Evolutionary conservation across 2,113 vertebrate species (phyloP), one percentile per base, ranked within the genome.

Genomic region (Gymnogyps californianus): DNA sequence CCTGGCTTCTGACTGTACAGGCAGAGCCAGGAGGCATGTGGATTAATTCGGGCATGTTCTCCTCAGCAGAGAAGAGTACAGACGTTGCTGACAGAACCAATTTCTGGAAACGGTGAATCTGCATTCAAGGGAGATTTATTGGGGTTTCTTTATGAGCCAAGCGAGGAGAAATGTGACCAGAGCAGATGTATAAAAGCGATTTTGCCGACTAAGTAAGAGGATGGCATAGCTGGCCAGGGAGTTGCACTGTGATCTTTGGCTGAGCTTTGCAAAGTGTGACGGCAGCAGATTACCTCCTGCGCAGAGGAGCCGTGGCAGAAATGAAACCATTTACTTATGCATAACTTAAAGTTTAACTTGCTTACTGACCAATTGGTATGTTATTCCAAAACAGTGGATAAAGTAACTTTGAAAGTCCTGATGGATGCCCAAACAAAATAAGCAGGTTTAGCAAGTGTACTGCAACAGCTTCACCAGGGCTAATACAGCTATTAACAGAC

Each of bases 161-260:
- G 42, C 2, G 3, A 75, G 69, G 32, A 93, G 78, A 93, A 84
- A 87, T 75, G 74, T 24, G 61, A 40, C 65, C 57, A 71, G 47
- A 87, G 70, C 65, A 78, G 92, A 71, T 12, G 4, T 6, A 32
- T 47, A 55, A 59, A 83, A 67, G 70, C 61, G 66, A 26, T 92
- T 84, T 58, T 90, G 55, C 51, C 1, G 7, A 72, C 34, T 42
- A 84, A 69, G 59, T 54, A 55, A 44, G 77, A 93, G 36, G 77
- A 40, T 81, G 90, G 87, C 67, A 62, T 21, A 75, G 74, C 69
- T 46, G 51, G 24, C 74, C 47, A 42, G 69, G 55, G 90, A 96
- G 81, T 9, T 87, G 84, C 51, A 38, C 94, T 84, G 72, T 87
- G 87, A 66, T 91, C 84, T 83, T 62, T 74, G 90, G 69, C 87